Evolutionary conservation across 1,140 invertebrate species (phyloP), one percentile per base, ranked within the genome.

Genomic region (Anthonomus grandis): DNA sequence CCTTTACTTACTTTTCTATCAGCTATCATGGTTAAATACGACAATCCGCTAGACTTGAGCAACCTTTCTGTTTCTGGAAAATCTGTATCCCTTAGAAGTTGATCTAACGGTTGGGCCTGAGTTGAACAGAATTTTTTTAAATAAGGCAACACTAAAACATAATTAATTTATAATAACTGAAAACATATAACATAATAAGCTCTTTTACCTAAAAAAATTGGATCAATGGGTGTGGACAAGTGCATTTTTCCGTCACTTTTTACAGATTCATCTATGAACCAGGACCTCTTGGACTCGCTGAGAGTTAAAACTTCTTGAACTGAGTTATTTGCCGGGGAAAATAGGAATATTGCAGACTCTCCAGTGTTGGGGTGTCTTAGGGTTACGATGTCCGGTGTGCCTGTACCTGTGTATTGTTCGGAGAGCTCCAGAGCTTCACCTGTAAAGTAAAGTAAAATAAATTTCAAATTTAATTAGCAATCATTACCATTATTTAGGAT

Each of bases 231-330:
- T 27, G 85, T 85, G 10, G 83, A 83, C 31, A 89, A 73, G 53
- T 86, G 79, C 64, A 87, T 77, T 67, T 82, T 86, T 19, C 86
- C 86, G 77, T 89, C 85, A 38, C 85, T 86, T 71, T 85, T 86
- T 0, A 89, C 83, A 64, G 80, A 79, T 49, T 85, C 80, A 64
- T 84, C 79, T 22, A 87, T 79, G 53, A 88, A 81, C 85, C 85
- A 88, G 13, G 84, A 86, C 51, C 84, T 78, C 57, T 82, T 79
- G 18, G 78, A 79, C 66, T 87, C 84, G 24, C 77, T 76, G 59
- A 85, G 87, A 31, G 83, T 83, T 38, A 86, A 65, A 41, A 87
- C 75, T 68, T 87, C 85, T 71, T 83, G 82, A 17, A 87, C 76
- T 13, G 67, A 78, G 41, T 72, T 73, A 78, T 77, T 81, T 56